Conservation (phyloP, 2,888 invertebrate species). For the Dasysyrphus tricinctus region DNA sequence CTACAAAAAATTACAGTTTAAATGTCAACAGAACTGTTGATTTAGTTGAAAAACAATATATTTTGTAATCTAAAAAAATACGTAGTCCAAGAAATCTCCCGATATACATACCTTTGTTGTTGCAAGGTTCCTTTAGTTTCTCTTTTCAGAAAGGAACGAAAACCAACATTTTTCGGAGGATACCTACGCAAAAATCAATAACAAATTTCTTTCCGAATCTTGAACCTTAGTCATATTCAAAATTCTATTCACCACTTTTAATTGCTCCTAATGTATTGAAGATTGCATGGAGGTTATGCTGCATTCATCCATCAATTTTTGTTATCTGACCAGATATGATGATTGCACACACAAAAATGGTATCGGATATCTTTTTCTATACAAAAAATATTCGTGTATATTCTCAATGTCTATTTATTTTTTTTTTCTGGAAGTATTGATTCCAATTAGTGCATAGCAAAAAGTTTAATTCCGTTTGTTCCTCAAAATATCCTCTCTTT, state of each 20-base stretch:
- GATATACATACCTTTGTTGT: no score
- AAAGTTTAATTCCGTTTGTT: conserved; percentile 19
- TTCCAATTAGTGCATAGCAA: conserved; percentile 16
- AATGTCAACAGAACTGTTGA: no score
- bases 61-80: no score
- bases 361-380: neutral
- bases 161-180: neutral
- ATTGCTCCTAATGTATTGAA: conserved; percentile 31
- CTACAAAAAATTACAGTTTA: no score
- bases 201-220: neutral
- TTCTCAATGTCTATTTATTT: neutral
- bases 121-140: no score
- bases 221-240: conserved; percentile 2
- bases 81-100: no score
- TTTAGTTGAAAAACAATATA: no score
- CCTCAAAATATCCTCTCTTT: neutral
- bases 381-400: neutral
- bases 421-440: conserved; percentile 13
- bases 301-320: conserved; percentile 2
- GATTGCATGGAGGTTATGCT: neutral
- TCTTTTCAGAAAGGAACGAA: neutral
- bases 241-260: conserved; percentile 16
- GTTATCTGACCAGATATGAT: neutral
- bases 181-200: no score
- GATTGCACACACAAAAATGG: neutral